These are phyloP conservation scores for Sesamia nonagrioides DNA, from an alignment of 1,140 invertebrate genomes.

Conservation along the genomic window DNA sequence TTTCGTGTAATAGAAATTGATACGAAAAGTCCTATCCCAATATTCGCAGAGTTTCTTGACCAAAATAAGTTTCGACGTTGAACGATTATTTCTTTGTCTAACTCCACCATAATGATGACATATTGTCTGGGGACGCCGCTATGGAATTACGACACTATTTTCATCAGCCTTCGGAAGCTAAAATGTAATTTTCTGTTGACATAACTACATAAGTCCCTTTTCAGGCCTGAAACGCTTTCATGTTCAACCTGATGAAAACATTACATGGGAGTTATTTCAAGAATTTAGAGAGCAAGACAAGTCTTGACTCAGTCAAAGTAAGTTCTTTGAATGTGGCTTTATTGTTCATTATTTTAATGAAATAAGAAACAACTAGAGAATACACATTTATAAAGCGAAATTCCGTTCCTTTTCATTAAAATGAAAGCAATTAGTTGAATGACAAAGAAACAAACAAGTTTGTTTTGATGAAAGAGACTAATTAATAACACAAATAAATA, in stretches of 20 bases:
- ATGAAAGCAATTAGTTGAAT: too few relatives aligned
- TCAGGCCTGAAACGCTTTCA: neutral
- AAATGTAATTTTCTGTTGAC: neutral
- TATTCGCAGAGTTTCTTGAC: neutral
- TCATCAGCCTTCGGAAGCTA: neutral
- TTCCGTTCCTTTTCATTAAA: too few relatives aligned
- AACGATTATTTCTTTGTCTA: slow-evolving; percentile 7
- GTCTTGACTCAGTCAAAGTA: neutral
- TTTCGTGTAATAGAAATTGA: neutral
- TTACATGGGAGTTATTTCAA: neutral
- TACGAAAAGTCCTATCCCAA: neutral
- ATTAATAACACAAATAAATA: too few relatives aligned
- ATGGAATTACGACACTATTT: neutral
- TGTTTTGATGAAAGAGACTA: too few relatives aligned
- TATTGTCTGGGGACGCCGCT: neutral
- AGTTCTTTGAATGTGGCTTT: neutral
- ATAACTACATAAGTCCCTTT: slow-evolving; percentile 7
- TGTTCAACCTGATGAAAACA: neutral
- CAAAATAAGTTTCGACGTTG: slow-evolving; percentile 8
- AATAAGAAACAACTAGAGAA: neutral
- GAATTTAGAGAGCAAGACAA: neutral
- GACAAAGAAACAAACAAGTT: too few relatives aligned
- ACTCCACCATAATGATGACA: neutral
- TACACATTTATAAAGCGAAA: too few relatives aligned
- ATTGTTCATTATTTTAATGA: neutral